Evolutionary conservation across 2,113 vertebrate genomes (phyloP).

Genomic region (Talpa occidentalis): DNA sequence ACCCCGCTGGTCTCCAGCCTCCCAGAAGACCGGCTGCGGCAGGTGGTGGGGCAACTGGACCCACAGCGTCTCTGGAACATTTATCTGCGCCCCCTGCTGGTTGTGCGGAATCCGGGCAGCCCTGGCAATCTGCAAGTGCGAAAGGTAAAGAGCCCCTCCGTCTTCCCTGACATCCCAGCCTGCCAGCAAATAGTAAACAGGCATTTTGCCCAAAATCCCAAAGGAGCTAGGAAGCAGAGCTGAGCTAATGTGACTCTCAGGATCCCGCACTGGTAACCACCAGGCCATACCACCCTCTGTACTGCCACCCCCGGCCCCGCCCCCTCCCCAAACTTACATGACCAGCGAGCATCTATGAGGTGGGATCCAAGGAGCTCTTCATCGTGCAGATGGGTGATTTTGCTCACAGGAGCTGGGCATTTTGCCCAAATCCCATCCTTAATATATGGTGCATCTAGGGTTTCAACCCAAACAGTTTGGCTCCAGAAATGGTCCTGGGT

Average conservation of each 20-base stretch:
- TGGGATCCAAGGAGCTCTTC: neutral
- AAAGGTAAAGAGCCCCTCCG: conserved; percentile 78
- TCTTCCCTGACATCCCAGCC: neutral
- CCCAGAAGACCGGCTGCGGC: conserved; percentile 84
- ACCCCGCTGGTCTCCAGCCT: conserved; percentile 84
- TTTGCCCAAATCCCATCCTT: conserved; percentile 13
- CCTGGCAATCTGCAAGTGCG: conserved; percentile 88
- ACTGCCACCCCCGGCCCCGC: neutral
- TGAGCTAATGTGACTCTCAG: neutral
- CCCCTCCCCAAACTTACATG: neutral
- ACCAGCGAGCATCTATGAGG: neutral
- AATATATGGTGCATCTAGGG: neutral
- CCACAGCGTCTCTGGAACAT: conserved; percentile 89
- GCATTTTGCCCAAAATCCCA: neutral
- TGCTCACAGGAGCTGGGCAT: neutral
- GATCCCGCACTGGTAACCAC: neutral
- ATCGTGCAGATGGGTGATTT: neutral
- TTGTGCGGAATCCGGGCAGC: conserved; percentile 90
- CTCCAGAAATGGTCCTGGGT: neutral
- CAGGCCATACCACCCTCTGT: neutral
- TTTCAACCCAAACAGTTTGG: neutral
- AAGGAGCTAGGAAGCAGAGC: neutral
- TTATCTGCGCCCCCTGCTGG: conserved; percentile 89
- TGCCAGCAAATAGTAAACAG: neutral
- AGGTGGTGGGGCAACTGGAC: conserved; percentile 87